Conservation (phyloP, 2,797 vertebrate genomes). For the Pelobates cultripes region DNA sequence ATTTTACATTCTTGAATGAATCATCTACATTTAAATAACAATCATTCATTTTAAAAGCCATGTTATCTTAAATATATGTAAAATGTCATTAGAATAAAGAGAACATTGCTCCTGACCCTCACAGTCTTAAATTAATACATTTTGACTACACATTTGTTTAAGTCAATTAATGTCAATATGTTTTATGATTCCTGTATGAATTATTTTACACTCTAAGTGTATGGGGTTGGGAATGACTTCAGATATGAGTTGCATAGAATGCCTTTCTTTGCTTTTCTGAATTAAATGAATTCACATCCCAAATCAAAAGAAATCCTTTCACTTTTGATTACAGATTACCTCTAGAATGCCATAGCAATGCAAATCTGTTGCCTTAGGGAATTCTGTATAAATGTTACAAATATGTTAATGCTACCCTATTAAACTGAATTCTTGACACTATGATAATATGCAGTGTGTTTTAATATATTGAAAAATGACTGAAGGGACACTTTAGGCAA, state of each 20-base stretch:
- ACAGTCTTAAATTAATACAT: neutral
- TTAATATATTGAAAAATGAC: neutral
- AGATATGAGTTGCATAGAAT: slow-evolving; percentile 4
- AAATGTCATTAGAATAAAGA: too few relatives aligned
- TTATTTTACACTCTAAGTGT: slow-evolving; percentile 6
- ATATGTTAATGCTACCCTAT: slow-evolving; percentile 38
- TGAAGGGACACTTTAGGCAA: neutral
- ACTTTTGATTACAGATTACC: slow-evolving; percentile 40
- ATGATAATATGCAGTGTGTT: slow-evolving; percentile 21
- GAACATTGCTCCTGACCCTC: too few relatives aligned
- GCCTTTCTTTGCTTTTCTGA: slow-evolving; percentile 24
- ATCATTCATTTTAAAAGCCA: too few relatives aligned
- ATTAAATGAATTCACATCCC: slow-evolving; percentile 18
- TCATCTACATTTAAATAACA: too few relatives aligned
- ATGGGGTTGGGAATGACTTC: neutral
- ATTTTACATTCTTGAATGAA: too few relatives aligned
- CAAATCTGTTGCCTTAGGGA: slow-evolving; percentile 45
- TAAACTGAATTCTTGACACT: slow-evolving; percentile 31
- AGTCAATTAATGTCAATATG: neutral
- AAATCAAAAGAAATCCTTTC: slow-evolving; percentile 30
- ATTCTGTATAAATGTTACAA: slow-evolving; percentile 45
- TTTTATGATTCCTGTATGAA: neutral
- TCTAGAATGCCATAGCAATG: slow-evolving; percentile 37
- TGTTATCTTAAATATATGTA: too few relatives aligned
- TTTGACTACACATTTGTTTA: neutral